Conservation (phyloP, 2,113 vertebrate genomes). For the Cervus canadensis region DNA sequence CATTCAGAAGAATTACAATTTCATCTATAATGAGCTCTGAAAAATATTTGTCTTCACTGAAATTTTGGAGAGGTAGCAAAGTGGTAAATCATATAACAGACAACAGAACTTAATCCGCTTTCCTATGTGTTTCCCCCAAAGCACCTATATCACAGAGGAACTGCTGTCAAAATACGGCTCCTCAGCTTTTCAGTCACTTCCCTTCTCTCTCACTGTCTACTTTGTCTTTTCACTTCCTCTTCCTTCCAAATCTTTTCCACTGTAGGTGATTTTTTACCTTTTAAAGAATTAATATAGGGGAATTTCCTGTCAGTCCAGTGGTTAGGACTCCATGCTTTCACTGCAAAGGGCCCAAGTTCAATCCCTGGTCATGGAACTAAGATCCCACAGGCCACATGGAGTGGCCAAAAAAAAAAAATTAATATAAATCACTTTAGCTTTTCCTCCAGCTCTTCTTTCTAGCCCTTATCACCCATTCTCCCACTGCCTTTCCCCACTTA, state of each 20-base stretch:
- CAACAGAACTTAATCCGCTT: neutral
- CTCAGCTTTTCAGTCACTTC: neutral
- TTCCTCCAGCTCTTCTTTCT: neutral
- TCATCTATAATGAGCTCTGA: neutral
- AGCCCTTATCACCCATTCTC: neutral
- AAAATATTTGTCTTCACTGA: neutral
- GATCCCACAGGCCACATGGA: neutral
- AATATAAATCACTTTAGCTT: neutral
- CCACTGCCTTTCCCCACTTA: neutral
- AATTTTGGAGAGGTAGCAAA: neutral
- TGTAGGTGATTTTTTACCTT: neutral
- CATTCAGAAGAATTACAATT: neutral
- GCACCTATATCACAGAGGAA: neutral
- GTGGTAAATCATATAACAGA: neutral
- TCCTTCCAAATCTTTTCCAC: constrained; percentile 1
- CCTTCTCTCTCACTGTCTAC: neutral
- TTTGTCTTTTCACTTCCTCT: neutral
- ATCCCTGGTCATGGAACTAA: neutral
- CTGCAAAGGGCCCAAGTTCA: neutral
- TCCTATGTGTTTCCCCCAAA: neutral
- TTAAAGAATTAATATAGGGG: neutral
- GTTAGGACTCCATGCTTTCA: neutral
- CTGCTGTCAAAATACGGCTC: neutral
- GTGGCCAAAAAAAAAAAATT: neutral
- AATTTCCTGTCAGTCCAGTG: neutral